These are phyloP conservation scores for Synergus itoensis DNA, from an alignment of 2,888 invertebrate genomes.

Conservation along the genomic window DNA sequence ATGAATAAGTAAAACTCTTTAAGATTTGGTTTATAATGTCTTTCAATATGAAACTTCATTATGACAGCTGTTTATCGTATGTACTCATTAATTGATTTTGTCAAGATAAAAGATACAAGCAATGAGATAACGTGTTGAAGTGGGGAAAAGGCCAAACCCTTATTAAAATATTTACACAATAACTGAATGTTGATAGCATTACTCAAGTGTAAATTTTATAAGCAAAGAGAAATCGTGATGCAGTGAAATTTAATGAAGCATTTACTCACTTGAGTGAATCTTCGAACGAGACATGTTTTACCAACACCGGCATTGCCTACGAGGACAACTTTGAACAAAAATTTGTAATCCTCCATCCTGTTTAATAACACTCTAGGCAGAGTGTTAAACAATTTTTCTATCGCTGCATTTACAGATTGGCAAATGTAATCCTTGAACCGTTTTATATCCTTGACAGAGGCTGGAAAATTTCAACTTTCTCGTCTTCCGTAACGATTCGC, in stretches of 20 bases:
- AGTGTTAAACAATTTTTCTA: slow-evolving; percentile 18
- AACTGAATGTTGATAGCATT: neutral
- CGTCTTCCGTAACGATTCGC: neutral
- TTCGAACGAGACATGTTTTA: slow-evolving; percentile 96
- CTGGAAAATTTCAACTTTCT: slow-evolving; percentile 30
- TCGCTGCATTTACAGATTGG: slow-evolving; percentile 23
- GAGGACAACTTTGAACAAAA: slow-evolving; percentile 98
- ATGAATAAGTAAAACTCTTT: neutral
- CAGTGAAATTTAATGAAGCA: slow-evolving; percentile 32
- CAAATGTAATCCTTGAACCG: neutral
- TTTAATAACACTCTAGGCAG: neutral
- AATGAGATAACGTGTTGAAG: neutral
- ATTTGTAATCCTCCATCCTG: slow-evolving; percentile 98
- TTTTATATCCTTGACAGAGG: slow-evolving; percentile 16
- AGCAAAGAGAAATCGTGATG: slow-evolving; percentile 4
- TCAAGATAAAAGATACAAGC: slow-evolving; percentile 14
- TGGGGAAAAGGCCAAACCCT: neutral
- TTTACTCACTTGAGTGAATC: slow-evolving; percentile 92
- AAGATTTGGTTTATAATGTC: neutral
- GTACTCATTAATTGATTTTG: slow-evolving; percentile 13
- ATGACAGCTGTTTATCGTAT: slow-evolving; percentile 26
- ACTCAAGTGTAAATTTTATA: slow-evolving; percentile 1
- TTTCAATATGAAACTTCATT: slow-evolving; percentile 22
- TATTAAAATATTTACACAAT: neutral
- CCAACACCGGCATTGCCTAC: slow-evolving; percentile 99